Percentiles rank a stretch among this genome's conserved stretches.
phyloP scores from a whole-genome alignment of 2,113 vertebrate genomes.

The Raja brachyura region DNA sequence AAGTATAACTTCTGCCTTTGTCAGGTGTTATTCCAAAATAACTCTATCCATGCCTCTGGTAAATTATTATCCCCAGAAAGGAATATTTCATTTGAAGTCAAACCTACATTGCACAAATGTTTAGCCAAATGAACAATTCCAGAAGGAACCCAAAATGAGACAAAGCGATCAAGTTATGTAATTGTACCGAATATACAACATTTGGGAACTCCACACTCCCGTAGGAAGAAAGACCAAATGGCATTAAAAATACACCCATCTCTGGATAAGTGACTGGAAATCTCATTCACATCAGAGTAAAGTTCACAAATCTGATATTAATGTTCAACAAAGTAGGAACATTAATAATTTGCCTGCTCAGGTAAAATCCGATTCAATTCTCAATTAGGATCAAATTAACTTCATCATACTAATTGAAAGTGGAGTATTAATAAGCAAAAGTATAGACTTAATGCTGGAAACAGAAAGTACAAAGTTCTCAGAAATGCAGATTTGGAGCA shows the following conservation, averaged over 20 bases:
- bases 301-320: background rate
- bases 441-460: background rate
- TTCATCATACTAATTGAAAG: background rate
- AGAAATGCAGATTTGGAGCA: no score
- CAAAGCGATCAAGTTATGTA: background rate
- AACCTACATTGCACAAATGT: no score
- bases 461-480: background rate
- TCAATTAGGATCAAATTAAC: background rate
- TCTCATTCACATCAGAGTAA: background rate
- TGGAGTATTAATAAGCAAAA: background rate
- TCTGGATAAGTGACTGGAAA: background rate
- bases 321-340: background rate
- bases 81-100: background rate
- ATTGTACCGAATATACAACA: background rate
- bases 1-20: background rate
- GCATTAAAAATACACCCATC: background rate
- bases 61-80: background rate
- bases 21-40: background rate
- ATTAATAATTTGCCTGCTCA: background rate
- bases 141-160: background rate
- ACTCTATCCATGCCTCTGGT: background rate
- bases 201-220: background rate
- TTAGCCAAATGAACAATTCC: background rate
- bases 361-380: background rate
- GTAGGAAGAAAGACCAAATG: background rate